A percentile compares a stretch with the other conserved stretches of the same genome.
These are phyloP conservation scores for Sandelia bainsii DNA, from an alignment of 2,797 vertebrate species.

Conservation along the genomic window DNA sequence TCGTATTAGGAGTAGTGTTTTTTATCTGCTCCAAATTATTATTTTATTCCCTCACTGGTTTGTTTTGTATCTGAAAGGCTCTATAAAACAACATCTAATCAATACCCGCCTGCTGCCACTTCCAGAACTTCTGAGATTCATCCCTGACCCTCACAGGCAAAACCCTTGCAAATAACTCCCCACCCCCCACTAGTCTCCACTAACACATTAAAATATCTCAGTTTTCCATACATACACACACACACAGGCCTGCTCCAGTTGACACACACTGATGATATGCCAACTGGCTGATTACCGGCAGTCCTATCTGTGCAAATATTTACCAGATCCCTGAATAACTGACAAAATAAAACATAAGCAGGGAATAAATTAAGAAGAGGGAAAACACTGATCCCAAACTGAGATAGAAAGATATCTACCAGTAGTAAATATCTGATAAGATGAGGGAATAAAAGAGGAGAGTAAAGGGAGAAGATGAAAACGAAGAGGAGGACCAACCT, in stretches of 20 bases:
- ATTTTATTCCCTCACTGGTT: constrained; percentile 20
- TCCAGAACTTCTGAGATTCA: constrained; percentile 46
- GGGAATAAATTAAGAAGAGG: constrained; percentile 55
- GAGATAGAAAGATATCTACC: constrained; percentile 42
- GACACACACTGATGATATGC: constrained; percentile 58
- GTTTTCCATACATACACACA: not conserved
- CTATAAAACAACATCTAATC: constrained; percentile 65
- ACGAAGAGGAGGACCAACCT: constrained; percentile 7
- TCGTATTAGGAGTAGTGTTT: constrained; percentile 20
- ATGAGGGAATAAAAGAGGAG: constrained; percentile 14
- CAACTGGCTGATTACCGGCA: constrained; percentile 62
- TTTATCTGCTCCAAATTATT: constrained; percentile 47
- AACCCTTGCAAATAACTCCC: constrained; percentile 7
- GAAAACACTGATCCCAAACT: constrained; percentile 43
- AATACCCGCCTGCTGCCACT: constrained; percentile 37
- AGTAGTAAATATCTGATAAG: constrained; percentile 41
- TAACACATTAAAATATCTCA: not conserved
- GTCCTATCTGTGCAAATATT: constrained; percentile 67
- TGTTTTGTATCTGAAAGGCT: constrained; percentile 56
- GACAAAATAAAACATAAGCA: constrained; percentile 70
- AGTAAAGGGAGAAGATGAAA: constrained; percentile 15
- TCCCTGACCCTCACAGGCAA: constrained; percentile 47
- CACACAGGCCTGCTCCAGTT: constrained; percentile 36
- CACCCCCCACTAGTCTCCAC: constrained; percentile 1
- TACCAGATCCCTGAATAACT: constrained; percentile 60